Evolutionary conservation across 2,113 vertebrate species (phyloP).

Genomic region (Gobio gobio): DNA sequence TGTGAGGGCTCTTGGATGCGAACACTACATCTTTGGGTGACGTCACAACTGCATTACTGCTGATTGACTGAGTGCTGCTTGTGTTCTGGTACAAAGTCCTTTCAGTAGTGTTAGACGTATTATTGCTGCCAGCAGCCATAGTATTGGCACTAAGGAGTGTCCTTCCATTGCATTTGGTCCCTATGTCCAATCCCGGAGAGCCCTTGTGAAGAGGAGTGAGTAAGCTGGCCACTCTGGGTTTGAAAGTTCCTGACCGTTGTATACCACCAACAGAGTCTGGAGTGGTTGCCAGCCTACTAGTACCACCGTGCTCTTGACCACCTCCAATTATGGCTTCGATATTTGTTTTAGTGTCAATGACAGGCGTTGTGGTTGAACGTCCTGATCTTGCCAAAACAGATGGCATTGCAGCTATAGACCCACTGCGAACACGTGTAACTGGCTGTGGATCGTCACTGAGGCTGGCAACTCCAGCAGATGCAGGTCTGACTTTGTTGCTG

Average conservation of each 20-base stretch:
- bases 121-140: constrained; percentile 76
- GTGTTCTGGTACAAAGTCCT: constrained; percentile 79
- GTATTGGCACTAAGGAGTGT: constrained; percentile 69
- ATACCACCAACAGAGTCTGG: constrained; percentile 59
- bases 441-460: constrained; percentile 76
- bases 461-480: constrained; percentile 75
- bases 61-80: constrained; percentile 76
- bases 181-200: constrained; percentile 74
- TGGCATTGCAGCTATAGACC: constrained; percentile 83
- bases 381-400: constrained; percentile 77
- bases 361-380: constrained; percentile 62
- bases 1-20: constrained; percentile 85
- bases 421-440: constrained; percentile 80
- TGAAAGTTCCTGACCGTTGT: constrained; percentile 69
- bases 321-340: constrained; percentile 83
- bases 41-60: constrained; percentile 66
- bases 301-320: constrained; percentile 65
- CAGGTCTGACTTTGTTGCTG: constrained; percentile 79
- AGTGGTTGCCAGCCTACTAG: constrained; percentile 53
- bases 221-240: constrained; percentile 82
- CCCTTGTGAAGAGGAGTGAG: constrained; percentile 77
- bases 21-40: constrained; percentile 78
- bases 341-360: constrained; percentile 87
- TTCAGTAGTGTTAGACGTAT: constrained; percentile 71
- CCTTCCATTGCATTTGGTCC: constrained; percentile 75